These are phyloP conservation scores for Hydraecia micacea DNA, from an alignment of 2,888 invertebrate genomes.

Conservation along the genomic window DNA sequence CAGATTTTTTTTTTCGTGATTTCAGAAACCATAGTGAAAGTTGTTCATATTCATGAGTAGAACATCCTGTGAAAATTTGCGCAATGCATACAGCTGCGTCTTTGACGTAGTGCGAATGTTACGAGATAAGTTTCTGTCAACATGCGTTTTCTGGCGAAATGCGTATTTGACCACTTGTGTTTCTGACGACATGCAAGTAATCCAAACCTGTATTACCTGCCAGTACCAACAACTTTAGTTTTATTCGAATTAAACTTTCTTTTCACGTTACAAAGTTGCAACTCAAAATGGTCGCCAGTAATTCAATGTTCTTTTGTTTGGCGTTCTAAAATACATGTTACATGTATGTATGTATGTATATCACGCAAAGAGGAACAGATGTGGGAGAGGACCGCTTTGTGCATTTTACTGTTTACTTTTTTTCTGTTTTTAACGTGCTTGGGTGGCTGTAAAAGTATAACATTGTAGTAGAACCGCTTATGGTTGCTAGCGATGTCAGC, in stretches of 20 bases:
- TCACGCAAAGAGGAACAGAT: conserved; percentile 34
- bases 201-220: conserved; percentile 12
- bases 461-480: conserved; percentile 2
- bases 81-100: too few species aligned
- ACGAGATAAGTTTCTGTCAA: too few species aligned
- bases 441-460: conserved; percentile 16
- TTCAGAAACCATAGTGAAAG: too few species aligned
- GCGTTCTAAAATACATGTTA: conserved; percentile 25
- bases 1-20: too few species aligned
- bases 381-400: conserved; percentile 48
- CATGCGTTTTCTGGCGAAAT: too few species aligned
- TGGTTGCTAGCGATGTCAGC: neutral
- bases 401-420: conserved; percentile 35
- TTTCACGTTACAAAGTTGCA: conserved; percentile 44
- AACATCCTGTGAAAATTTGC: too few species aligned
- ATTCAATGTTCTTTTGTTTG: conserved; percentile 40
- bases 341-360: conserved; percentile 12
- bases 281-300: conserved; percentile 36
- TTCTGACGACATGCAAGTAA: too few species aligned
- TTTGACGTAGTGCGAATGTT: too few species aligned
- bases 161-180: too few species aligned
- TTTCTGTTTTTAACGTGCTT: conserved; percentile 25
- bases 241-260: conserved; percentile 19
- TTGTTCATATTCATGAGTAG: too few species aligned
- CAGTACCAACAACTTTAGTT: conserved; percentile 13